Base-by-base conservation (phyloP, 2,113 vertebrate species). In the Oncorhynchus masou region DNA sequence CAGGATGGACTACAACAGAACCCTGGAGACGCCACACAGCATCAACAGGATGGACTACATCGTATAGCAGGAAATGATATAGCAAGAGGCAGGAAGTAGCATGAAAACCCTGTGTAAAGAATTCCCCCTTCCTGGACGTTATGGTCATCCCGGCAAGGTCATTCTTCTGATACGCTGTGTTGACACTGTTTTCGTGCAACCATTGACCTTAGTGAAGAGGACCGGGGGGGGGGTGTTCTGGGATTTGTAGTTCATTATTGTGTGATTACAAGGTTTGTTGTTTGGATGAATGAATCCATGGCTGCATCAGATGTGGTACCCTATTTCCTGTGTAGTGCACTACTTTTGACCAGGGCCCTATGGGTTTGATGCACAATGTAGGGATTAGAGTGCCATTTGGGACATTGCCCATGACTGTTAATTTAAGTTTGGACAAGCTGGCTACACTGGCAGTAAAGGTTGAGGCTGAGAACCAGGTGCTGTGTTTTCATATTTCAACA, bases 371-470 rank as follows among this genome's bases (percentile, higher is more conserved):
- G 15, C 15, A 51, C 49, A 0, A 51, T 16, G 13, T 16, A 51
- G 49, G 49, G 8, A 39, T 9, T 39, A 39, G 39, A 2, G 49
- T 3, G 49, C 13, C 3, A 13, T 51, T 51, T 51, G 4, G 49
- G 15, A 16, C 4, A 13, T 13, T 4, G 1, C 12, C 49, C 49
- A 3, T 51, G 49, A 12, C 31, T 31, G 31, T 31, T 97, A 96
- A 97, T 98, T 98, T 98, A 98, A 98, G 98, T 31, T 31, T 97
- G 96, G 97, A 99, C 97, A 97, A 96, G 97, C 96, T 97, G 96
- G 96, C 97, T 95, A 97, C 97, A 96, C 96, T 98, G 96, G 96
- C 97, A 95, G 88, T 93, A 96, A 94, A 95, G 92, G 95, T 98
- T 96, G 95, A 96, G 95, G 95, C 95, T 96, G 95, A 94, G 93